These are phyloP conservation scores for Tupaia tana DNA, from an alignment of 2,113 vertebrate species.

Conservation along the genomic window DNA sequence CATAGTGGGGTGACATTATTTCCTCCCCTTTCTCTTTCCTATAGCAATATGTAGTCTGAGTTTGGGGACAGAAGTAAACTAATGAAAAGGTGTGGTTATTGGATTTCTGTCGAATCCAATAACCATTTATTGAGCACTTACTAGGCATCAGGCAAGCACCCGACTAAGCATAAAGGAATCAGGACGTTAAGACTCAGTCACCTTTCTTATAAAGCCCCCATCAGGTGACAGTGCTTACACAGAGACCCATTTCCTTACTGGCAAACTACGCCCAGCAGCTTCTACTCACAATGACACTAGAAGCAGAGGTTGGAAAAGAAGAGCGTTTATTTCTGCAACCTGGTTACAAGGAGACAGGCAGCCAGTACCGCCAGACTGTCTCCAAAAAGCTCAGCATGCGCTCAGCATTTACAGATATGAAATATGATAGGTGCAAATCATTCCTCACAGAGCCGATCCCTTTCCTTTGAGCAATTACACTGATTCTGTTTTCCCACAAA, in stretches of 20 bases:
- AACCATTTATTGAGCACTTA: neutral
- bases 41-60: slow-evolving; percentile 2
- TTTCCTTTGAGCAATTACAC: no score
- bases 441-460: no score
- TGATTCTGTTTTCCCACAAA: no score
- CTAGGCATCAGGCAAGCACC: neutral
- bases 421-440: no score
- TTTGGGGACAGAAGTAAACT: neutral
- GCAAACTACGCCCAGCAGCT: no score
- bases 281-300: no score
- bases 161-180: neutral
- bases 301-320: no score
- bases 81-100: neutral
- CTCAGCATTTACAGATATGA: no score
- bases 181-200: neutral
- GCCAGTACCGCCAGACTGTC: no score
- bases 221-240: neutral
- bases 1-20: neutral
- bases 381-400: no score
- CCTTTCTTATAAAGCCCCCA: neutral
- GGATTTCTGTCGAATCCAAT: neutral
- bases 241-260: neutral
- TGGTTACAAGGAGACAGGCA: no score
- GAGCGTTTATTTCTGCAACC: no score
- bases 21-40: neutral